Percentiles rank a stretch among this genome's conserved stretches.
Conservation (phyloP, 2,797 vertebrate genomes). For the Sebastes steindachneri region DNA sequence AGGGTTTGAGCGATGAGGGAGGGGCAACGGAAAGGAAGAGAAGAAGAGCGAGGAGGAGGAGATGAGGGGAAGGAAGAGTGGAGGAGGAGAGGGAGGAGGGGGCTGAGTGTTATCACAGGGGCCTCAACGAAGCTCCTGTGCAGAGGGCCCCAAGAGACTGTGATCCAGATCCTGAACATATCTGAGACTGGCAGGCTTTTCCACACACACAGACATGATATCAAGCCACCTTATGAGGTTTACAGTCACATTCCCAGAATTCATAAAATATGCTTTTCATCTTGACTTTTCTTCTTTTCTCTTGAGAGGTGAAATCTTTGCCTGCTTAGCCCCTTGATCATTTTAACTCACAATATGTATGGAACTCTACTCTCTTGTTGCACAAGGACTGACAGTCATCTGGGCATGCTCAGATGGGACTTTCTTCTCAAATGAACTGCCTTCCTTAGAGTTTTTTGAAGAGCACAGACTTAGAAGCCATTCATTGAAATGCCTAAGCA, state of each 20-base stretch:
- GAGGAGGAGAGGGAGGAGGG: constrained; percentile 15
- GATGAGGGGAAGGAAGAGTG: background rate
- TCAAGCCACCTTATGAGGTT: constrained; percentile 20
- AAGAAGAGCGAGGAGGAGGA: background rate
- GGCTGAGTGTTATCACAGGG: constrained; percentile 53
- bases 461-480: background rate
- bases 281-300: background rate
- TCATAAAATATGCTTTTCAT: constrained; percentile 3
- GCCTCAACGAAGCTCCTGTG: constrained; percentile 26
- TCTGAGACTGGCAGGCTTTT: background rate
- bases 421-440: background rate
- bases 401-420: background rate
- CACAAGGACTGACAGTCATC: background rate
- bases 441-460: background rate
- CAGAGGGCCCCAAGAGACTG: constrained; percentile 26
- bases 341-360: background rate
- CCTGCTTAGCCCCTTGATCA: background rate
- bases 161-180: constrained; percentile 7
- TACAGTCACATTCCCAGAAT: background rate
- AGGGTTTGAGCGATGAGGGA: background rate
- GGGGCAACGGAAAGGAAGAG: background rate
- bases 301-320: background rate
- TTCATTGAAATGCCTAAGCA: background rate
- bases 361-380: background rate
- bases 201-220: background rate